Evolutionary conservation across 2,888 invertebrate genomes (phyloP), one percentile per base, ranked within the genome.

Genomic region (Zelleria hepariella): DNA sequence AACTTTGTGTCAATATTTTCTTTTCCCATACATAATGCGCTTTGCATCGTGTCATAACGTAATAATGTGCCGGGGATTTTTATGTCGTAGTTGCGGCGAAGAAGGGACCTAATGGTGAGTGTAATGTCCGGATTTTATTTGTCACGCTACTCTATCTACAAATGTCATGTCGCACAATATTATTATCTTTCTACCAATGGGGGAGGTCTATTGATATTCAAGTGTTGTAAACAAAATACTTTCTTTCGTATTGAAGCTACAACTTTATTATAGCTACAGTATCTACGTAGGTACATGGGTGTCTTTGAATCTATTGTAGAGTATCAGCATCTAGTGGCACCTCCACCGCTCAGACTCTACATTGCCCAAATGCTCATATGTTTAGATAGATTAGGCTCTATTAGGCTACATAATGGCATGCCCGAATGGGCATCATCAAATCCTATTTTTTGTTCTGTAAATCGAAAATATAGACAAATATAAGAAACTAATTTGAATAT

Each of bases 1-100:
- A 80, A 80, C 71, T 75, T 74, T 69, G 69, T 59, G 56, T 60
- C 58, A 62, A 55, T 21, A 55, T 32, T 32, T 4, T 32, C 32
- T 6, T 20, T 27, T 55, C 60, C 55, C 32, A 42, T 42, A 42
- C 32, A 42, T 42, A 42, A 42, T 59, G 52, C 49, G 23, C 49
- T 26, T 20, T 53, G 4, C 25, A 2, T 25, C 25, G 15, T 24
- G n/a, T 24, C 25, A 15, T 18, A 20, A 49, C 21, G 51, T 51
- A 51, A 23, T 51, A 51, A 21, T 51, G 21, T 42, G 32, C 2
- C 32, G 32, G 2, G 32, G 32, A 42, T 42, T 42, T 42, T 42
- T 42, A 42, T 42, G 32, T 42, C 32, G 15, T 15, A 42, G 32
- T 10, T 15, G 32, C 32, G 32, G 32, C 15, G 15, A 42, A 42